Base-by-base conservation (phyloP, 2,888 invertebrate species). In the Autographa gamma region DNA sequence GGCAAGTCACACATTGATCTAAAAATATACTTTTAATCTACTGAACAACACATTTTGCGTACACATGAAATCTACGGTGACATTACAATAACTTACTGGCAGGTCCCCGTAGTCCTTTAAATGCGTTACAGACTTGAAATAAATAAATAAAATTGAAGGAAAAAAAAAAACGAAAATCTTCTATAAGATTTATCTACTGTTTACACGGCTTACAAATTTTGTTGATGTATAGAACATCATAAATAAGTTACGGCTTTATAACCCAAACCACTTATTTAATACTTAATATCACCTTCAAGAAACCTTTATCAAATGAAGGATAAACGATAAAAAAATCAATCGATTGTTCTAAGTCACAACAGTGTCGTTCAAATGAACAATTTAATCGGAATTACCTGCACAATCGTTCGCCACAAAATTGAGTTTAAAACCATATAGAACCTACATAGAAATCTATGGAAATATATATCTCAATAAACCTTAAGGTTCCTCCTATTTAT, bases 71-170 rank as follows among this genome's bases (percentile, higher is more conserved):
- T 66, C 73, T 76, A 75, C 69, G 68, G 69, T 70, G 73, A 8
- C 70, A 71, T 63, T 59, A 70, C 66, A 80, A 72, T 67, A 63
- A 94, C 95, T 94, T 92, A 95, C 95, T 82, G 93, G 91, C 66
- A 92, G 85, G 73, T 91, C 89, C 79, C 89, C 89, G 81, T 90
- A 93, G 81, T 93, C 94, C 92, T 91, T 93, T 89, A 93, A 86
- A 85, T 89, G 92, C 73, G 93, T 90, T 81, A 89, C 92, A 94
- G 95, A 93, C 95, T 95, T 95, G 95, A 94, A 95, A 93, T 79
- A 69, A 80, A 82, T 59, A 80, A 75, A 80, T 73, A 6, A 63
- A 66, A 74, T 63, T 75, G 72, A 59, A 77, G 63, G 63, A 56
- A 56, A 25, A 56, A 11, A 56, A 19, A 56, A 19, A 56, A 25